A percentile compares a stretch with the other conserved stretches of the same genome.
Evolutionary conservation across 2,113 vertebrate genomes (phyloP).

Genomic region (Aphelocoma coerulescens): DNA sequence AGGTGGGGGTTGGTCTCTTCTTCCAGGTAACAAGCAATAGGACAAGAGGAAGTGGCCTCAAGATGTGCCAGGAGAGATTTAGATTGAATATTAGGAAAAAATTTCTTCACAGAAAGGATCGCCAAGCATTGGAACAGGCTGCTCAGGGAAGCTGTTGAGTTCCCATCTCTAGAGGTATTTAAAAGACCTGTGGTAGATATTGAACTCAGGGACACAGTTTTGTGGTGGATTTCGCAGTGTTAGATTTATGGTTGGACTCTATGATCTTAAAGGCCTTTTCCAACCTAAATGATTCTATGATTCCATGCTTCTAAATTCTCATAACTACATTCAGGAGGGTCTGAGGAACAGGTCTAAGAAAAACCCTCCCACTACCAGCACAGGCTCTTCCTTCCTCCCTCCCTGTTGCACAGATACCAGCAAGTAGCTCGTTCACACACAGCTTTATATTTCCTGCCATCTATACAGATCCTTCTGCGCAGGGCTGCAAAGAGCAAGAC

Average conservation of each 20-base stretch:
- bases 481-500: neutral
- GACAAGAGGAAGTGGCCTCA: neutral
- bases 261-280: neutral
- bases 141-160: neutral
- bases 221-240: neutral
- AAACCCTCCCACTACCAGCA: neutral
- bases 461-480: neutral
- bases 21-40: neutral
- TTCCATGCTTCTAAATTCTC: neutral
- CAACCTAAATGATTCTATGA: neutral
- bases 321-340: neutral
- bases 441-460: neutral
- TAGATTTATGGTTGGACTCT: accelerated
- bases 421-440: accelerated
- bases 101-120: neutral
- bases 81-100: neutral
- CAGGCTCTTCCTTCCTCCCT: neutral
- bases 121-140: neutral
- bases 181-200: neutral
- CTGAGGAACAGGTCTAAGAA: neutral
- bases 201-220: neutral
- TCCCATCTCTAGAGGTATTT: neutral
- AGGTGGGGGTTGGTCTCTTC: neutral
- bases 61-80: neutral
- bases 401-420: neutral